phyloP scores from a whole-genome alignment of 2,888 invertebrate species.

The Lasioglossum figueresi region DNA sequence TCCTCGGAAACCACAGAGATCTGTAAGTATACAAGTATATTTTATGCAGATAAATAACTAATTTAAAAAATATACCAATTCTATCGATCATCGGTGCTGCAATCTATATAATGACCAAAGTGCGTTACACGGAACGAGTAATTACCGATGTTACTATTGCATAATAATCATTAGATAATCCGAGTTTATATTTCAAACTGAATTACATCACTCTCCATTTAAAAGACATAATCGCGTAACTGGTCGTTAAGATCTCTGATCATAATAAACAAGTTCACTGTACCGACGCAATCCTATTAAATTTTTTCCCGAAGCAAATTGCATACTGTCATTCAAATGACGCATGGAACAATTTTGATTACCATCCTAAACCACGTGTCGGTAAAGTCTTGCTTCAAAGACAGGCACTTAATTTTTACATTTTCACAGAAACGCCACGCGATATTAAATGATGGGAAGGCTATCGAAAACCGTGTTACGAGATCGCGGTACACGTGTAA shows the following conservation, averaged over 20 bases:
- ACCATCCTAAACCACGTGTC: background rate
- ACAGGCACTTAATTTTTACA: background rate
- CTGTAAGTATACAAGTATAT: no score
- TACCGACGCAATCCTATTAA: background rate
- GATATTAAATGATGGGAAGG: conserved; percentile 61
- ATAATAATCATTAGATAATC: background rate
- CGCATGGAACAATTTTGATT: background rate
- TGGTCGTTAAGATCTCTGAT: background rate
- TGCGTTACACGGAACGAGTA: background rate
- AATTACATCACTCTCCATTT: background rate
- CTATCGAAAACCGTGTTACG: conserved; percentile 50
- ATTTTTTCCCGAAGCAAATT: background rate
- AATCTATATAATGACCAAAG: background rate
- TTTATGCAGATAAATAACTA: background rate
- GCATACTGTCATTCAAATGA: background rate
- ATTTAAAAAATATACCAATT: background rate
- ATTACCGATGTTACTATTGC: background rate
- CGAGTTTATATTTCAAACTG: background rate
- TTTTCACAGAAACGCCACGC: conserved; percentile 8
- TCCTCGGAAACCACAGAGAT: no score
- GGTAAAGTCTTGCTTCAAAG: background rate
- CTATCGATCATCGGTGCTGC: background rate
- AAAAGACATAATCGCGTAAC: background rate
- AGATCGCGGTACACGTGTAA: conserved; percentile 18
- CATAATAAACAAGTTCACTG: background rate